These are phyloP conservation scores for Palaemon carinicauda DNA, from an alignment of 1,140 invertebrate genomes.

Conservation along the genomic window DNA sequence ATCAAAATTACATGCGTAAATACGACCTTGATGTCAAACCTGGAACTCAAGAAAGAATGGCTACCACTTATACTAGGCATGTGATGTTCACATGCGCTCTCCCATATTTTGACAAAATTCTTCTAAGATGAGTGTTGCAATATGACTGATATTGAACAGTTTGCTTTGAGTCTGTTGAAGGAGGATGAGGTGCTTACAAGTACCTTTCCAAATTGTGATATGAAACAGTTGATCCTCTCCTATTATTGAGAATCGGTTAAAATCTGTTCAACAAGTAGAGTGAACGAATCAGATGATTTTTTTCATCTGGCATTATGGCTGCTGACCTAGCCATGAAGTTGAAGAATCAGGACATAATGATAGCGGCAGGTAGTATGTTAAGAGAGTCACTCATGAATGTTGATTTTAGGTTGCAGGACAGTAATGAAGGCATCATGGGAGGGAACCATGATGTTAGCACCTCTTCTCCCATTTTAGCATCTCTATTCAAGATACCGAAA, in stretches of 20 bases:
- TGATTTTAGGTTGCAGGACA: slow-evolving; percentile 7
- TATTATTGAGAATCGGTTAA: slow-evolving; percentile 3
- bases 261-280: neutral
- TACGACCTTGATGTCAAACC: neutral
- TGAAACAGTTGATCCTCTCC: no score
- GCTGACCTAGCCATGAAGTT: neutral
- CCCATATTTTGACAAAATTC: neutral
- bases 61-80: neutral
- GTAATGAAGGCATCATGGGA: neutral
- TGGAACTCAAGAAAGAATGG: neutral
- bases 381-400: slow-evolving; percentile 2
- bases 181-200: neutral
- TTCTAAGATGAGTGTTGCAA: neutral
- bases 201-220: slow-evolving; percentile 10
- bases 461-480: neutral
- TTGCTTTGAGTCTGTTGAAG: neutral
- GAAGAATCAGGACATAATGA: slow-evolving; percentile 13
- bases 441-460: neutral
- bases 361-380: neutral
- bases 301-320: neutral
- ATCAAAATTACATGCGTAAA: neutral
- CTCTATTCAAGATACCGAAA: neutral
- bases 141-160: neutral
- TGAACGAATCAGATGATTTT: neutral
- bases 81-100: neutral